These are phyloP conservation scores for Nemopilema nomurai DNA, from an alignment of 30 jellyfish, hydroid and myxozoan genomes.

Conservation along the genomic window DNA sequence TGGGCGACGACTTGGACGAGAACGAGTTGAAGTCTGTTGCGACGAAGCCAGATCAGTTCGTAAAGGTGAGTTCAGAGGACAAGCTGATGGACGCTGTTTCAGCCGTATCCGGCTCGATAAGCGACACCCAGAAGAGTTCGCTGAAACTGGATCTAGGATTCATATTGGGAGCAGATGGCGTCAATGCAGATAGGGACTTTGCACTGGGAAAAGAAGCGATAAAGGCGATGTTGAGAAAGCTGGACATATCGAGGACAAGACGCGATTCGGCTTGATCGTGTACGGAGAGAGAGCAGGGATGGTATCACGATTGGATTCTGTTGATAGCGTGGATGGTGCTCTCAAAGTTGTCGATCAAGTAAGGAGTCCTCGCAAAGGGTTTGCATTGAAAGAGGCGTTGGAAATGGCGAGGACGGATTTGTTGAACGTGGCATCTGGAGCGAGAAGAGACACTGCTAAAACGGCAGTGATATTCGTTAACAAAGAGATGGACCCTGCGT, in stretches of 20 bases:
- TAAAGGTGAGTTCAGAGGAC: not conserved
- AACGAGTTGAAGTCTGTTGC: conserved; percentile 22
- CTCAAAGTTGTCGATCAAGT: not conserved
- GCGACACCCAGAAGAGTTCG: conserved; percentile 12
- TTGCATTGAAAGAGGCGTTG: conserved; percentile 42
- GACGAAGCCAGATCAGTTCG: conserved; percentile 16
- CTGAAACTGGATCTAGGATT: conserved; percentile 46
- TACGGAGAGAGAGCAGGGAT: conserved; percentile 21
- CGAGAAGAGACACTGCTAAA: conserved; percentile 38
- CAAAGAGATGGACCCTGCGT: conserved; percentile 1
- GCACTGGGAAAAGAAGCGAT: conserved; percentile 1
- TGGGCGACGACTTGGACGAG: conserved; percentile 35
- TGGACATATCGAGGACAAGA: not conserved
- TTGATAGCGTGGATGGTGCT: not conserved
- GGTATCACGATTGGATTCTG: not conserved
- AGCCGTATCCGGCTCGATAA: not conserved
- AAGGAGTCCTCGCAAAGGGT: not conserved
- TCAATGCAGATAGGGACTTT: conserved; percentile 31
- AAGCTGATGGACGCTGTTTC: conserved; percentile 1
- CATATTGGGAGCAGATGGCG: conserved; percentile 52
- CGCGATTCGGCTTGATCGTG: conserved; percentile 13
- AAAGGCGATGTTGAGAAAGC: conserved; percentile 5
- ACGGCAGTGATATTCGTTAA: conserved; percentile 57
- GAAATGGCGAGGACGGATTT: conserved; percentile 42
- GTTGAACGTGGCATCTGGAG: conserved; percentile 38